Percentiles rank a stretch among this genome's conserved stretches.
Conservation (phyloP, 1,140 invertebrate genomes). For the Hormaphis cornu region DNA sequence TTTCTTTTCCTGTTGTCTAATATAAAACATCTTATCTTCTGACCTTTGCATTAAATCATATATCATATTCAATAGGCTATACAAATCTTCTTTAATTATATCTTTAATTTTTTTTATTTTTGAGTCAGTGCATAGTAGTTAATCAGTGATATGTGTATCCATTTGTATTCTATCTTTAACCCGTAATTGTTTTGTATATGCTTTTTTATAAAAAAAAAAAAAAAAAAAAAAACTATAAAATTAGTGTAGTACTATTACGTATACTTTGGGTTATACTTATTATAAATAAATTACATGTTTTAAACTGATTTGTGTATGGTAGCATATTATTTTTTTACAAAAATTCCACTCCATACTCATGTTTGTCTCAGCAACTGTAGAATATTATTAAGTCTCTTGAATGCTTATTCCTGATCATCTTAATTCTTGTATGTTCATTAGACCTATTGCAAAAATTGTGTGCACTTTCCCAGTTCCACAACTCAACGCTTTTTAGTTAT, state of each 20-base stretch:
- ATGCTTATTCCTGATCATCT: not conserved
- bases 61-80: not conserved
- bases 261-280: no score
- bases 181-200: not conserved
- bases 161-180: not conserved
- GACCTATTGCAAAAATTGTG: not conserved
- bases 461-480: not conserved
- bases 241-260: no score
- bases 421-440: not conserved
- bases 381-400: not conserved
- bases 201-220: no score
- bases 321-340: not conserved
- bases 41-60: slow-evolving; percentile 6
- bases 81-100: slow-evolving; percentile 2
- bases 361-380: not conserved
- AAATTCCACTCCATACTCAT: not conserved
- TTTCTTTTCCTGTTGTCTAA: not conserved
- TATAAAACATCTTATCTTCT: not conserved
- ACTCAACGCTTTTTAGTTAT: slow-evolving; percentile 1
- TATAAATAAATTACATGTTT: not conserved
- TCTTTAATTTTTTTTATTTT: not conserved
- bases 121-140: not conserved
- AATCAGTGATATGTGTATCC: not conserved
- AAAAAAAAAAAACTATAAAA: no score
- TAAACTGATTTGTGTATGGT: not conserved